These are phyloP conservation scores for Pelvicachromis taeniatus DNA, from an alignment of 2,113 vertebrate genomes.

Conservation along the genomic window DNA sequence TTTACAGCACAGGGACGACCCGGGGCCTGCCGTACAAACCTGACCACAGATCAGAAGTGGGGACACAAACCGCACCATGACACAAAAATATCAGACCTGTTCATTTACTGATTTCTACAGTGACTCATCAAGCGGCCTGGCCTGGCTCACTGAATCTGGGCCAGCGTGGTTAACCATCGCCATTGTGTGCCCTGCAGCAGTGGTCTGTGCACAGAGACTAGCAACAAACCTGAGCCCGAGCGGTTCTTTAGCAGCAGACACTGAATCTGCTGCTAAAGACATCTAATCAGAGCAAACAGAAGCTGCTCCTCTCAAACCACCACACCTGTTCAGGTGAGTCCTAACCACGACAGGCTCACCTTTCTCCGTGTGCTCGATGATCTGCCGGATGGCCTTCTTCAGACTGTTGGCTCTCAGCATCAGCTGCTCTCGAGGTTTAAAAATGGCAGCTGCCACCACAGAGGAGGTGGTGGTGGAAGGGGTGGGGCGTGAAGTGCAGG, in stretches of 20 bases:
- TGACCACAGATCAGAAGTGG: no score
- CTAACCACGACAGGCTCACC: conserved; percentile 61
- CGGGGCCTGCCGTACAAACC: no score
- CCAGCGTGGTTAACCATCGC: neutral
- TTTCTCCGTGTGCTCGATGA: conserved; percentile 96
- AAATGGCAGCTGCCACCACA: conserved; percentile 68
- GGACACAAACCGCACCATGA: no score
- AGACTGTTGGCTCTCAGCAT: conserved; percentile 97
- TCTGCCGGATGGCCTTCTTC: conserved; percentile 97
- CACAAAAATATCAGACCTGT: neutral
- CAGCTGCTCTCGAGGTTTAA: conserved; percentile 91
- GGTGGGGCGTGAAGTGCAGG: conserved; percentile 68
- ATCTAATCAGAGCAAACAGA: neutral
- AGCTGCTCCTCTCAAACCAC: neutral
- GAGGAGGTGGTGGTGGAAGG: neutral
- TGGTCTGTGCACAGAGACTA: neutral
- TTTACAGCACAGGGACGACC: neutral
- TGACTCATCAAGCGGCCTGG: neutral
- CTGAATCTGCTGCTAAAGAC: neutral
- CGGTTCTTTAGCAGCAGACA: neutral
- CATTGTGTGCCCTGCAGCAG: neutral
- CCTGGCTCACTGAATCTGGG: neutral
- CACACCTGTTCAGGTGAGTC: neutral
- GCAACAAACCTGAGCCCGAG: neutral
- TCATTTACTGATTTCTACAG: neutral